Percentiles rank a stretch among this genome's conserved stretches.
phyloP scores from a whole-genome alignment of 2,797 vertebrate genomes.

The Gambelia wislizenii region DNA sequence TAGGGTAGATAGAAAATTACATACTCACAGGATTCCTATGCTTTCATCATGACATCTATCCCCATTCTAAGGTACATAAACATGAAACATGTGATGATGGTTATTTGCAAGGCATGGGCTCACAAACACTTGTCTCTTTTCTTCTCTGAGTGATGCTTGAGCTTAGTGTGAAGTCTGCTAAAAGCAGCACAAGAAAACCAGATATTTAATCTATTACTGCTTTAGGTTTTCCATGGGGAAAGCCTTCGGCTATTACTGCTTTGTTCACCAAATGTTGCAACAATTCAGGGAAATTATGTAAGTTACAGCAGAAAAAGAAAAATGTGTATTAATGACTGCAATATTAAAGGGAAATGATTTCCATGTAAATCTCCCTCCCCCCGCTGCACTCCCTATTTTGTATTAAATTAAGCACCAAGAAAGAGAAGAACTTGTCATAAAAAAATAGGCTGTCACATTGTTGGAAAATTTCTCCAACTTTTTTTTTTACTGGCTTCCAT shows the following conservation, averaged over 20 bases:
- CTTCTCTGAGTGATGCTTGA: neutral
- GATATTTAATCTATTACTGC: neutral
- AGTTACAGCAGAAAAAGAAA: neutral
- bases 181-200: neutral
- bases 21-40: neutral
- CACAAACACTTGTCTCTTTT: conserved; percentile 1
- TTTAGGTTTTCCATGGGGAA: too few species aligned
- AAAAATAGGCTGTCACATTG: neutral
- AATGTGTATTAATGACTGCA: neutral
- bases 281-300: neutral
- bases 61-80: conserved; percentile 26
- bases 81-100: neutral
- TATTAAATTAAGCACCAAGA: neutral
- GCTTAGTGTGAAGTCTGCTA: neutral
- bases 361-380: neutral
- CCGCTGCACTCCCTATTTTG: too few species aligned
- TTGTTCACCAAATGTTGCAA: neutral
- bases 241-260: neutral
- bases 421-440: fast-evolving
- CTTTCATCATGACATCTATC: conserved; percentile 33
- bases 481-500: neutral
- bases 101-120: conserved; percentile 6
- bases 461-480: neutral
- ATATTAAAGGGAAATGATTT: neutral
- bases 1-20: neutral